Evolutionary conservation across 2,113 vertebrate genomes (phyloP).

Genomic region (Cololabis saira): DNA sequence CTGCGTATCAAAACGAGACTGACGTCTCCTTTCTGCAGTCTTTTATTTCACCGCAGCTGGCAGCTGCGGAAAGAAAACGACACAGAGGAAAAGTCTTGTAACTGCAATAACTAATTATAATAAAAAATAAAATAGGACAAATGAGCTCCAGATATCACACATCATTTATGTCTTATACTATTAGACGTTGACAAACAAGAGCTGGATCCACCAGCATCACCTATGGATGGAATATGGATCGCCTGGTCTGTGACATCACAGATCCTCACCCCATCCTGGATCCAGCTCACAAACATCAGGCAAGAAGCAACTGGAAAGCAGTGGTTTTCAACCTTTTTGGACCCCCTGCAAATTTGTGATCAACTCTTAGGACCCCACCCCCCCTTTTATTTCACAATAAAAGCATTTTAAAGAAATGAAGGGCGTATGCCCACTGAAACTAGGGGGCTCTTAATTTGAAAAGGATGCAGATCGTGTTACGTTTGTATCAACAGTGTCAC

Average conservation of each 20-base stretch:
- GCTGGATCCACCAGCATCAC: conserved; percentile 23
- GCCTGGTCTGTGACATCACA: conserved; percentile 47
- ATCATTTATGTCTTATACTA: background rate
- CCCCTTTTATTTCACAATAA: no score
- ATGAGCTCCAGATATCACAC: background rate
- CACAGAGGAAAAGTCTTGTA: background rate
- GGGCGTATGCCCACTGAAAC: no score
- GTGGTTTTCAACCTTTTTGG: background rate
- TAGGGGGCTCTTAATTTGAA: no score
- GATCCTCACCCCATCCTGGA: conserved; percentile 6
- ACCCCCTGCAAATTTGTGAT: no score
- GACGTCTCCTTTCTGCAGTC: conserved; percentile 34
- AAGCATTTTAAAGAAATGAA: no score
- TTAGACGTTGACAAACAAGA: conserved; percentile 4
- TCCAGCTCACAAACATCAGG: conserved; percentile 32
- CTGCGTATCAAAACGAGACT: conserved; percentile 35
- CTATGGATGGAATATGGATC: conserved; percentile 37
- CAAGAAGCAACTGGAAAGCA: conserved; percentile 6
- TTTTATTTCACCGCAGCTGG: conserved; percentile 28
- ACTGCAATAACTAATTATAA: background rate
- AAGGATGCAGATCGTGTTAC: no score
- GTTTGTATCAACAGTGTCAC: no score
- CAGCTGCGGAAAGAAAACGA: background rate
- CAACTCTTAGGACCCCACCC: no score
- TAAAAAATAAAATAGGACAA: no score